Conservation (phyloP, 35 echinoderm and acorn worm genomes). For the Chiridota heheva region DNA sequence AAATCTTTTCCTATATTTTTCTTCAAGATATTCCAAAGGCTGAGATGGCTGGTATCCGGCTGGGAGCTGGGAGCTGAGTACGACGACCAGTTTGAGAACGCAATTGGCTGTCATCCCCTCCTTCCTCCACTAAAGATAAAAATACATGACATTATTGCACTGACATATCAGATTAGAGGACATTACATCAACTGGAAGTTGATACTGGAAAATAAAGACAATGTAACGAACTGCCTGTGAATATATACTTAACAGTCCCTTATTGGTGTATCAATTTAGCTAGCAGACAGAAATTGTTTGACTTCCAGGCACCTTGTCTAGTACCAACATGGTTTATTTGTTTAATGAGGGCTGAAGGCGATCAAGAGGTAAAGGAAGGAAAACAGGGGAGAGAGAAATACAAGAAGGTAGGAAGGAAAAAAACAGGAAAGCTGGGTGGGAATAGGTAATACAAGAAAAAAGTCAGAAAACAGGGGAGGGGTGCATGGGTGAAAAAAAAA, state of each 20-base stretch:
- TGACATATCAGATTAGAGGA: too few species aligned
- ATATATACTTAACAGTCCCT: too few species aligned
- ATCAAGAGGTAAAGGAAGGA: neutral
- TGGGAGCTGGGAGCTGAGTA: conserved; percentile 79
- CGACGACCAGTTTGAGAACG: conserved; percentile 85
- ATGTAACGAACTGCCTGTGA: too few species aligned
- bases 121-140: conserved; percentile 78
- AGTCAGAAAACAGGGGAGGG: too few species aligned
- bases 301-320: too few species aligned
- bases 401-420: neutral
- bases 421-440: neutral
- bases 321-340: too few species aligned
- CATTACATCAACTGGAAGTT: too few species aligned
- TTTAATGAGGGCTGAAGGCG: neutral
- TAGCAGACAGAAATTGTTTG: too few species aligned
- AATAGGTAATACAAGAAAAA: neutral
- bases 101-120: conserved; percentile 41
- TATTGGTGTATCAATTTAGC: too few species aligned
- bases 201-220: too few species aligned
- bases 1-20: conserved; percentile 98
- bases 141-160: neutral
- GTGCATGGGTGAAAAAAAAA: neutral
- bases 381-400: neutral
- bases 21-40: conserved; percentile 96
- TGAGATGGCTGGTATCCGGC: conserved; percentile 88